phyloP scores from a whole-genome alignment of 2,113 vertebrate species.

The Nibea albiflora region DNA sequence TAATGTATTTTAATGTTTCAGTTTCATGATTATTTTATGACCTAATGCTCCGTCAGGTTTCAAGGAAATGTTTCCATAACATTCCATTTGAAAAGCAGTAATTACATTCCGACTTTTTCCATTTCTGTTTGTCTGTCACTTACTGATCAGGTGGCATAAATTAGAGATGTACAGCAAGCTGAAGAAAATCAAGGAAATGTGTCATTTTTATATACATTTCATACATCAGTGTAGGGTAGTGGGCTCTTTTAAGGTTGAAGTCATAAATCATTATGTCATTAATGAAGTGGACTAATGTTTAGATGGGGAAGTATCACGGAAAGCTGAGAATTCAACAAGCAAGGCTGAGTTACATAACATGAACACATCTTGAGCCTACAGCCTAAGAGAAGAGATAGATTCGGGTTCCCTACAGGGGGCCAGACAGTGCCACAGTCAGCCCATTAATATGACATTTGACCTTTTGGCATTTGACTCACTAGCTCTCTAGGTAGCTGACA shows the following conservation, averaged over 20 bases:
- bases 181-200: neutral
- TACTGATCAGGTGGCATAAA: neutral
- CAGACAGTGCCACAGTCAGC: constrained; percentile 30
- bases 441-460: constrained; percentile 41
- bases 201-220: neutral
- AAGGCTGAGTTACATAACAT: neutral
- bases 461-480: constrained; percentile 31
- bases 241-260: neutral
- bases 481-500: constrained; percentile 9
- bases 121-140: neutral
- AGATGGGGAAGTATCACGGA: neutral
- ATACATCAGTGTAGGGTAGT: neutral
- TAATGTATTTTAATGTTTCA: neutral
- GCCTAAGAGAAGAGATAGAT: constrained; percentile 22
- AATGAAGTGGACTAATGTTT: neutral
- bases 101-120: no score
- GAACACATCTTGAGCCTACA: constrained; percentile 18
- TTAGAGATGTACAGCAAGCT: neutral
- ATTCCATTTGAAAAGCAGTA: neutral
- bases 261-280: neutral
- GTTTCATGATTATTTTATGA: neutral
- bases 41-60: neutral
- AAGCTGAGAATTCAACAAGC: constrained; percentile 4
- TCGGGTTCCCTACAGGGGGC: constrained; percentile 34
- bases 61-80: neutral